Evolutionary conservation across 2,888 invertebrate species (phyloP).

Genomic region (Phaedon cochleariae): DNA sequence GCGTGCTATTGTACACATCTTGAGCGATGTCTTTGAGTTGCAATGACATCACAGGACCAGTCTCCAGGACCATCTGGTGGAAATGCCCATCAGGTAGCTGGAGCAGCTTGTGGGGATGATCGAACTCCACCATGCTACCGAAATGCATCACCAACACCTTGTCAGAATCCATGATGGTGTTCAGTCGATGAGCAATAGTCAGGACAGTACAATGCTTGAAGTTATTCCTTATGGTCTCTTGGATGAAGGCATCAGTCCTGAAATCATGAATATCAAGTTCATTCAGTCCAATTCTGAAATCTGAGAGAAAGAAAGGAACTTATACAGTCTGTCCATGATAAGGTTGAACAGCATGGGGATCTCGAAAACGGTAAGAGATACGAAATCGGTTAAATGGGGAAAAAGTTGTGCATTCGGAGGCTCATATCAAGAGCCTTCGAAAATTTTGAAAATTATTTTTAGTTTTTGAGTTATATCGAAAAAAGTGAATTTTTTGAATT

Average conservation of each 20-base stretch:
- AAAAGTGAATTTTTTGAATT: too few species aligned
- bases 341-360: too few species aligned
- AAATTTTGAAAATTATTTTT: too few species aligned
- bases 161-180: conserved; percentile 60
- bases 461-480: too few species aligned
- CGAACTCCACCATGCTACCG: conserved; percentile 79
- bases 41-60: conserved; percentile 63
- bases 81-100: conserved; percentile 70
- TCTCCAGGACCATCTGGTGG: conserved; percentile 73
- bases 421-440: too few species aligned
- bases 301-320: too few species aligned
- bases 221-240: conserved; percentile 76
- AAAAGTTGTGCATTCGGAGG: too few species aligned
- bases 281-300: too few species aligned
- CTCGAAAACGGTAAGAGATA: too few species aligned
- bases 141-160: conserved; percentile 82
- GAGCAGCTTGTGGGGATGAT: conserved; percentile 76
- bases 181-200: conserved; percentile 62
- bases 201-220: conserved; percentile 81
- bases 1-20: conserved; percentile 36
- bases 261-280: too few species aligned
- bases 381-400: too few species aligned
- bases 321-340: too few species aligned
- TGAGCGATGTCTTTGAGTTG: conserved; percentile 50
- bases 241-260: conserved; percentile 76